A percentile compares a stretch with the other conserved stretches of the same genome.
Conservation (phyloP, 2,888 invertebrate species). For the Notodonta ziczac region DNA sequence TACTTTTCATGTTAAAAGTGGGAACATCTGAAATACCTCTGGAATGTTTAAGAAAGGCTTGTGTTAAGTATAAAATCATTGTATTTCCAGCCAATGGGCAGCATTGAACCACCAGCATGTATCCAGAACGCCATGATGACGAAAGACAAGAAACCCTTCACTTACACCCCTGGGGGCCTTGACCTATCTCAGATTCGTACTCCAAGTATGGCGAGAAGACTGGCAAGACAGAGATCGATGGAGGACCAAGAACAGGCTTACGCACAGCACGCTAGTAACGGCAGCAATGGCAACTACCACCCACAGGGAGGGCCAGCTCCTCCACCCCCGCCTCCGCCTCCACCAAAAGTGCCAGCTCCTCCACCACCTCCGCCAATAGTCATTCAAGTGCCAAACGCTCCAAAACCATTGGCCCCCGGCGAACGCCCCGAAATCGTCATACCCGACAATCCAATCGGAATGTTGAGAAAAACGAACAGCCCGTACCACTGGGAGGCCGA, state of each 20-base stretch:
- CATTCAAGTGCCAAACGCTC: conserved; percentile 76
- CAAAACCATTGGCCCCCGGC: conserved; percentile 82
- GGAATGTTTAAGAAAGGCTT: neutral
- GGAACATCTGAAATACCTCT: neutral
- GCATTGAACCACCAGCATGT: conserved; percentile 91
- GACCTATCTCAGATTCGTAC: conserved; percentile 95
- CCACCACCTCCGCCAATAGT: conserved; percentile 87
- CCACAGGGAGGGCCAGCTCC: conserved; percentile 69
- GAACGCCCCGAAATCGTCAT: conserved; percentile 90
- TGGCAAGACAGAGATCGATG: conserved; percentile 86
- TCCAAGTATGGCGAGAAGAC: conserved; percentile 93
- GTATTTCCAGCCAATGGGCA: conserved; percentile 75
- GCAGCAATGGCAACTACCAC: conserved; percentile 60
- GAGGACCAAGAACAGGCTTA: conserved; percentile 82
- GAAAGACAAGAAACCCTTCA: conserved; percentile 98
- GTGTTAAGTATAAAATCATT: conserved; percentile 6
- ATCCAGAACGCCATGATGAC: conserved; percentile 98
- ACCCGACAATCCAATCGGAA: conserved; percentile 89
- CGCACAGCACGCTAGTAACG: conserved; percentile 53
- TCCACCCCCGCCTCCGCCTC: conserved; percentile 79
- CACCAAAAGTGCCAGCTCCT: conserved; percentile 74
- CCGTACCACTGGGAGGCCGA: conserved; percentile 87
- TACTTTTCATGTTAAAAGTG: neutral
- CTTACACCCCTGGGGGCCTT: conserved; percentile 97
- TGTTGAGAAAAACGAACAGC: conserved; percentile 88